These are phyloP conservation scores for Guaruba guarouba DNA, from an alignment of 2,113 vertebrate genomes.

Conservation along the genomic window DNA sequence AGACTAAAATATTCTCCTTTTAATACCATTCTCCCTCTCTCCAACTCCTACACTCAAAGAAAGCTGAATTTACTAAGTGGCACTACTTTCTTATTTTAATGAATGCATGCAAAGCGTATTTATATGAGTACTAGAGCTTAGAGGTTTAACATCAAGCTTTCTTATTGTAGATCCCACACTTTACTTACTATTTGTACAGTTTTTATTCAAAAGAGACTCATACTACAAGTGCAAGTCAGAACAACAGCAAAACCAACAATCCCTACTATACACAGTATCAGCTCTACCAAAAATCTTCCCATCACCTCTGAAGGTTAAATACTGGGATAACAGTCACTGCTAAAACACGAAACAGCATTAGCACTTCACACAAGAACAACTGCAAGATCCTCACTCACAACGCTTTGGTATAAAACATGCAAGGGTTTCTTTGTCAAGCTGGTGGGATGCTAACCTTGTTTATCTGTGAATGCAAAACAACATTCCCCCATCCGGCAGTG, in stretches of 20 bases:
- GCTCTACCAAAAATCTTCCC: neutral
- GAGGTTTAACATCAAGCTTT: neutral
- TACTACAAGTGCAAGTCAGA: neutral
- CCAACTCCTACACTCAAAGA: conserved; percentile 15
- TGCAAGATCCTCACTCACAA: neutral
- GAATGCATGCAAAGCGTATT: neutral
- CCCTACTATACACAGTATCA: neutral
- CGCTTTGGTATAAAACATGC: neutral
- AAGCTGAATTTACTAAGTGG: conserved; percentile 29
- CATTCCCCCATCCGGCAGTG: conserved; percentile 42
- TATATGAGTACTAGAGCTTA: neutral
- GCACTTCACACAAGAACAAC: neutral
- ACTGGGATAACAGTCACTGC: neutral
- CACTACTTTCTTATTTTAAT: neutral
- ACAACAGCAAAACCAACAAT: neutral
- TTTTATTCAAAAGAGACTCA: neutral
- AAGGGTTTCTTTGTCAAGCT: conserved; percentile 11
- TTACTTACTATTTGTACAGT: neutral
- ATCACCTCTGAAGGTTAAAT: neutral
- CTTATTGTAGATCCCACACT: neutral
- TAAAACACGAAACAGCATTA: neutral
- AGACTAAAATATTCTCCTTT: conserved; percentile 42
- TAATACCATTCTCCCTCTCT: conserved; percentile 36
- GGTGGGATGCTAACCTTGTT: conserved; percentile 47
- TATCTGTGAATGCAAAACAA: conserved; percentile 44